phyloP scores from a whole-genome alignment of 2,797 vertebrate genomes.

The Hyperoplus lanceolatus region DNA sequence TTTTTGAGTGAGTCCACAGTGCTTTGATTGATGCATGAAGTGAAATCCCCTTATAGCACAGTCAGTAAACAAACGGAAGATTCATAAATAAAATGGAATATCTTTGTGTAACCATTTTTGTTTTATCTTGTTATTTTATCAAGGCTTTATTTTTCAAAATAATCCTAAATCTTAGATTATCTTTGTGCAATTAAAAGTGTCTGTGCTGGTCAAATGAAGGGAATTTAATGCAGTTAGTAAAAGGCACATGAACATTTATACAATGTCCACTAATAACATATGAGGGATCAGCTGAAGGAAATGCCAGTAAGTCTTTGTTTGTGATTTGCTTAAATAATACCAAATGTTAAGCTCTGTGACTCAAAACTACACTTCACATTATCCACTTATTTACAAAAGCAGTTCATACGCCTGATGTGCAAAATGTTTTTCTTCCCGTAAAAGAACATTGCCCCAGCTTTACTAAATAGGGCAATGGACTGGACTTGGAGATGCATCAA shows the following conservation, averaged over 20 bases:
- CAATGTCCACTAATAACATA: background rate
- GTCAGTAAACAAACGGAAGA: background rate
- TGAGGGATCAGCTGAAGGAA: background rate
- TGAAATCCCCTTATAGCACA: background rate
- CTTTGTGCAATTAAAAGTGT: background rate
- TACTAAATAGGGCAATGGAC: background rate
- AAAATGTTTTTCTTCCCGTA: background rate
- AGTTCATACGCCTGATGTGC: background rate
- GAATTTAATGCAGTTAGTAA: background rate
- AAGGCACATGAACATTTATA: background rate
- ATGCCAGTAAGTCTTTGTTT: background rate
- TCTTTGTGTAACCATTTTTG: background rate
- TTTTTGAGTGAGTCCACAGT: background rate
- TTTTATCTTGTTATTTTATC: background rate
- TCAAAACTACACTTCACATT: background rate
- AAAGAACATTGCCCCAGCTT: background rate
- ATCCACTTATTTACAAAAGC: background rate
- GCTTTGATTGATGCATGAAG: background rate
- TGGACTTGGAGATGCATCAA: background rate
- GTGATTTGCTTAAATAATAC: background rate
- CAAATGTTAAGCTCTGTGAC: background rate
- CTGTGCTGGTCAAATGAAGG: background rate
- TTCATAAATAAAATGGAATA: background rate
- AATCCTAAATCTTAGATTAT: background rate
- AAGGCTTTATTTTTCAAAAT: background rate